phyloP scores from a whole-genome alignment of 2,888 invertebrate genomes.

The Timema cristinae region DNA sequence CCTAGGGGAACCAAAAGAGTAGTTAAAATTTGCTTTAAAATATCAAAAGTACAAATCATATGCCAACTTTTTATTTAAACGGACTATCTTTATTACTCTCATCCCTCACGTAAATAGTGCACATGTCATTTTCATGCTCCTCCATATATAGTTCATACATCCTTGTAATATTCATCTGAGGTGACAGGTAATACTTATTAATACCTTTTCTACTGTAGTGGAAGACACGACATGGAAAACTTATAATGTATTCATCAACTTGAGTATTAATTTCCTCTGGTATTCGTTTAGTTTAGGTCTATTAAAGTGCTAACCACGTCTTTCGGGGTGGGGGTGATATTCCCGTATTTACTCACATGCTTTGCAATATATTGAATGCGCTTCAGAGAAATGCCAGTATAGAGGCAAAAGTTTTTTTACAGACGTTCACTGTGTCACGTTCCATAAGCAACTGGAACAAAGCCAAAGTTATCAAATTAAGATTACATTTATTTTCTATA shows the following conservation, averaged over 20 bases:
- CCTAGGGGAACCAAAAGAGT: neutral
- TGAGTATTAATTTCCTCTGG: neutral
- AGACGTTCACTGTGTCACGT: neutral
- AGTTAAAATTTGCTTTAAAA: neutral
- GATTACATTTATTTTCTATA: no score
- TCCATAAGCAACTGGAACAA: neutral
- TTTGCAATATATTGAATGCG: neutral
- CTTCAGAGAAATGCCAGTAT: neutral
- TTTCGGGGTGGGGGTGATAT: neutral
- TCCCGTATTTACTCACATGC: neutral
- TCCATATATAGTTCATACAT: neutral
- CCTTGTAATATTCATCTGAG: neutral
- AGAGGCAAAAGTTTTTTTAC: slow-evolving; percentile 9
- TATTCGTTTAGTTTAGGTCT: neutral
- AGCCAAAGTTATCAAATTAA: no score
- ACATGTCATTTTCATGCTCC: neutral
- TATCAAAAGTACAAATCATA: neutral
- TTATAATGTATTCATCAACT: neutral
- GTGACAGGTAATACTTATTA: neutral
- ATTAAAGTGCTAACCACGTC: neutral
- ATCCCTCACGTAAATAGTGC: neutral
- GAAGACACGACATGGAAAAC: neutral
- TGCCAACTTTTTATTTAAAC: neutral
- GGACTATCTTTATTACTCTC: neutral
- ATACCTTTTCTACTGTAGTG: neutral